phyloP scores from a whole-genome alignment of 1,140 invertebrate genomes.

The Calliopsis andreniformis region DNA sequence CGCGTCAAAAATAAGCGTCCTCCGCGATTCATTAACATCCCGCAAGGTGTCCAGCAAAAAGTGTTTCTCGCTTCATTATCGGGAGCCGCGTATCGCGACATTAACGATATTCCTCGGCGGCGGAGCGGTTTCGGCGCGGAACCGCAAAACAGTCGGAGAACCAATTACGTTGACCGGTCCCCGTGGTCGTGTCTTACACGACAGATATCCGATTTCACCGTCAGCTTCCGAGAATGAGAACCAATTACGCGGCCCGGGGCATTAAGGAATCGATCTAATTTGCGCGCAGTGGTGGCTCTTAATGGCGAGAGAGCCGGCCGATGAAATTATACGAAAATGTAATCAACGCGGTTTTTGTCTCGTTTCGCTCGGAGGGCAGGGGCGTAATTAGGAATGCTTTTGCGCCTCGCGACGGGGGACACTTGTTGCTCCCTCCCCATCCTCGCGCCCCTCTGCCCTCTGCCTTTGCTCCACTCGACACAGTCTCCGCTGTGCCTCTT shows the following conservation, averaged over 20 bases:
- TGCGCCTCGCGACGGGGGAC: conserved; percentile 79
- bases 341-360: conserved; percentile 80
- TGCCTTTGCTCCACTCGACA: conserved; percentile 42
- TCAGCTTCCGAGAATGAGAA: conserved; percentile 70
- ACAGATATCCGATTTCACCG: conserved; percentile 70
- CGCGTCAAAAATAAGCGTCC: conserved; percentile 43
- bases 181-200: conserved; percentile 52
- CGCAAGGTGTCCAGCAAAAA: conserved; percentile 58
- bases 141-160: conserved; percentile 66
- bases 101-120: conserved; percentile 53
- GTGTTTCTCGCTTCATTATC: conserved; percentile 66
- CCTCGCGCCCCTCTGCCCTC: conserved; percentile 53
- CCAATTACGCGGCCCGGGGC: conserved; percentile 72
- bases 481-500: conserved; percentile 55
- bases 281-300: conserved; percentile 65
- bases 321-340: conserved; percentile 80
- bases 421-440: conserved; percentile 74
- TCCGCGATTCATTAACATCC: conserved; percentile 60
- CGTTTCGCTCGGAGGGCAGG: conserved; percentile 75
- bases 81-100: conserved; percentile 55
- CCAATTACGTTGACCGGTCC: conserved; percentile 63
- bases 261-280: conserved; percentile 76
- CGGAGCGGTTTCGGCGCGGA: conserved; percentile 43
- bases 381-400: conserved; percentile 81
- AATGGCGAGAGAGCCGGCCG: conserved; percentile 72